Percentiles rank a stretch among this genome's conserved stretches.
Conservation (phyloP, 1,140 invertebrate species). For the Belonocnema kinseyi region DNA sequence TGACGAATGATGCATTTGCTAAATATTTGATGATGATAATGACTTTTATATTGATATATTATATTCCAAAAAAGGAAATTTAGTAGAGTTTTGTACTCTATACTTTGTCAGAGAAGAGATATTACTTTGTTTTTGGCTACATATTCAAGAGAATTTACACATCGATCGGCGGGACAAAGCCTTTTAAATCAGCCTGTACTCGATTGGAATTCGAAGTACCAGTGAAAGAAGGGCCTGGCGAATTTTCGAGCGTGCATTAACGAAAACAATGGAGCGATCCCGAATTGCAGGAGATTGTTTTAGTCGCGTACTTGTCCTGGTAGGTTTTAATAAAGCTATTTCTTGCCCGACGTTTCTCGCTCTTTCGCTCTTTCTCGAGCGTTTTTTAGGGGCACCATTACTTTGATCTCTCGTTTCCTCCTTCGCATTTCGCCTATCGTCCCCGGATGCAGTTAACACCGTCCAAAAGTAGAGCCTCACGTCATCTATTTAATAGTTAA, state of each 20-base stretch:
- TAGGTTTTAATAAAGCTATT: conserved; percentile 26
- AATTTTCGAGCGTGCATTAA: conserved; percentile 25
- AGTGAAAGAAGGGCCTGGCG: background rate
- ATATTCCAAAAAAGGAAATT: too few relatives aligned
- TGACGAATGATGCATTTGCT: background rate
- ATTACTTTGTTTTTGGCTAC: conserved; percentile 7
- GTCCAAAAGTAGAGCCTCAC: background rate
- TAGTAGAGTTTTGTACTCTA: too few relatives aligned
- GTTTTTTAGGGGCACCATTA: too few relatives aligned
- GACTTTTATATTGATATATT: background rate
- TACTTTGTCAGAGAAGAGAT: too few relatives aligned
- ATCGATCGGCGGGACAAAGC: conserved; percentile 8
- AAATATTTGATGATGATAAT: background rate
- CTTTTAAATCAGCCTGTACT: conserved; percentile 24
- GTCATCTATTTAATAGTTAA: conserved; percentile 29
- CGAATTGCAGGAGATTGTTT: conserved; percentile 26
- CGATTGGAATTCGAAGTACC: conserved; percentile 27
- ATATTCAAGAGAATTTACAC: conserved; percentile 24
- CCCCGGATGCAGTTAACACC: too few relatives aligned
- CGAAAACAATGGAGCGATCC: conserved; percentile 26
- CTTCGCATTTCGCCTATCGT: too few relatives aligned
- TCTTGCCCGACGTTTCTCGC: background rate
- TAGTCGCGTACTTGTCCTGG: background rate
- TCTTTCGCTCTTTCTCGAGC: background rate
- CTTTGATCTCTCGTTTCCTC: too few relatives aligned